A percentile compares a stretch with the other conserved stretches of the same genome.
These are phyloP conservation scores for Erebia aethiops DNA, from an alignment of 2,888 invertebrate species.

Conservation along the genomic window DNA sequence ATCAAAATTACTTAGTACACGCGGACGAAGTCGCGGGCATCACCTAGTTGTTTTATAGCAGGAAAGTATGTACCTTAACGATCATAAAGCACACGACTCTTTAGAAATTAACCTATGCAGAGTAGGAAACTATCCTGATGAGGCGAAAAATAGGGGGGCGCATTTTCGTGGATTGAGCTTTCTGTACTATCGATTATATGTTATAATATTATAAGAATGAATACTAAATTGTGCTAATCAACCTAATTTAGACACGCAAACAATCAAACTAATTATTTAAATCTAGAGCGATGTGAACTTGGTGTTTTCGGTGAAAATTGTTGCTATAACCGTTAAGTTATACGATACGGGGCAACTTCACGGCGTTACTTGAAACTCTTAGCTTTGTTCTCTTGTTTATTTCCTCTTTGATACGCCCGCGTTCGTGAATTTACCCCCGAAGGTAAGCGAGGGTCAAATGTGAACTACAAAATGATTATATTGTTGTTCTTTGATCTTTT, in stretches of 20 bases:
- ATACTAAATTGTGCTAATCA: background rate
- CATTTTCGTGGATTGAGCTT: too few species aligned
- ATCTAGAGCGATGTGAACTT: background rate
- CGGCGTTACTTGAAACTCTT: background rate
- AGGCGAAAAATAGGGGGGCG: too few species aligned
- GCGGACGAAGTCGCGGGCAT: too few species aligned
- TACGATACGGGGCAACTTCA: constrained; percentile 12
- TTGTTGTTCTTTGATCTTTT: background rate
- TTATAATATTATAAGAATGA: too few species aligned
- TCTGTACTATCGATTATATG: too few species aligned
- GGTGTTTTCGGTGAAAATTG: constrained; percentile 7
- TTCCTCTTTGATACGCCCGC: background rate
- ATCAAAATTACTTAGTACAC: too few species aligned
- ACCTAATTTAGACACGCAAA: background rate
- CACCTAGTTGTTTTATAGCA: too few species aligned
- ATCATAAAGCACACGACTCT: too few species aligned
- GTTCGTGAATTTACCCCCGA: background rate
- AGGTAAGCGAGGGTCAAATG: background rate
- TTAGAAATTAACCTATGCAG: too few species aligned
- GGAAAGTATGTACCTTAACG: too few species aligned
- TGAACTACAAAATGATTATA: background rate
- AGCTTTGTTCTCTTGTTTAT: constrained; percentile 3
- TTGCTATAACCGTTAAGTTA: constrained; percentile 7
- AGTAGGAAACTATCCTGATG: too few species aligned
- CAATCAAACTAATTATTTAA: background rate